These are phyloP conservation scores for Dynastes hyllus DNA, from an alignment of 2,888 invertebrate genomes.

Conservation along the genomic window DNA sequence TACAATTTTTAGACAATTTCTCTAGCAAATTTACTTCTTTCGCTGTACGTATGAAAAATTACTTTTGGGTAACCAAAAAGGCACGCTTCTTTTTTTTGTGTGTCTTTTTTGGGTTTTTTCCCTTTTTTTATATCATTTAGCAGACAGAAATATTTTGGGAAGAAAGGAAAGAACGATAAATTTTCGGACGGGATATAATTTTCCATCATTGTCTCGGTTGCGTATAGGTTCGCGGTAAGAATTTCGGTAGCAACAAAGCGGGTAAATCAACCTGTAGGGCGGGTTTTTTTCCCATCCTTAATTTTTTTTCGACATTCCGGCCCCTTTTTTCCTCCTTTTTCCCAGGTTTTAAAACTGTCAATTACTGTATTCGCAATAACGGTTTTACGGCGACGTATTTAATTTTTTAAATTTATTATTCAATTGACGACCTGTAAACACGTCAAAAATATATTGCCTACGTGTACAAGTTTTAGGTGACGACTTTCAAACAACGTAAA, in stretches of 20 bases:
- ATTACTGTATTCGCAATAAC: background rate
- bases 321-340: constrained; percentile 14
- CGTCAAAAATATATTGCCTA: background rate
- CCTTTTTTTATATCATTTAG: background rate
- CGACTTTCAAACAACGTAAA: background rate
- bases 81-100: background rate
- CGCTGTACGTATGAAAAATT: background rate
- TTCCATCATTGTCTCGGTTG: constrained; percentile 1
- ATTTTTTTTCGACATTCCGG: background rate
- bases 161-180: constrained; percentile 13
- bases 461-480: background rate
- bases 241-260: constrained; percentile 34
- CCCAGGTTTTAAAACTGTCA: constrained; percentile 14
- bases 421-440: background rate
- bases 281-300: constrained; percentile 19
- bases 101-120: no score
- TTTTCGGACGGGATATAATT: constrained; percentile 24
- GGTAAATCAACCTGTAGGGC: constrained; percentile 34
- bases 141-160: constrained; percentile 6
- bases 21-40: no score
- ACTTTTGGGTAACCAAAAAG: background rate
- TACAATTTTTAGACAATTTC: no score
- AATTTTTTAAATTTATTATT: background rate
- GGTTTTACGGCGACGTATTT: background rate
- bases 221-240: constrained; percentile 15